Percentiles rank a stretch among this genome's conserved stretches.
Evolutionary conservation across 2,888 invertebrate genomes (phyloP).

Genomic region (Lottia gigantea): DNA sequence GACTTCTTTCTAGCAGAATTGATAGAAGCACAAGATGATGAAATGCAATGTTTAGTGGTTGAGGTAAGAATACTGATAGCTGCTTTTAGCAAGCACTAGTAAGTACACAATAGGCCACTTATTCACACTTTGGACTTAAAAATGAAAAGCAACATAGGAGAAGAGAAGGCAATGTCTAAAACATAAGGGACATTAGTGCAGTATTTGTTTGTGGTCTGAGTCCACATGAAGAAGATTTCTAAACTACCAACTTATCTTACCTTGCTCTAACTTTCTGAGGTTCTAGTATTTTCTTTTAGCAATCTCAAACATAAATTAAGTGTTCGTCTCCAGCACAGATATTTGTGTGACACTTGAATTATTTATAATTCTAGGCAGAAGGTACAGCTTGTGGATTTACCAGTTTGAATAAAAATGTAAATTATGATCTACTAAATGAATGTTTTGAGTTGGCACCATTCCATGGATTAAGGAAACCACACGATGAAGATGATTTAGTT

Average conservation of each 20-base stretch:
- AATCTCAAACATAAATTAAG: no score
- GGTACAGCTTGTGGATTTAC: conserved; percentile 68
- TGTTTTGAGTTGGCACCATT: conserved; percentile 67
- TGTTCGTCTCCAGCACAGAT: no score
- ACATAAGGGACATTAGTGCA: no score
- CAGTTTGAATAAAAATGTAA: conserved; percentile 66
- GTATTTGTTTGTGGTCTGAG: no score
- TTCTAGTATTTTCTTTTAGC: no score
- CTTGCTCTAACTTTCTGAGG: no score
- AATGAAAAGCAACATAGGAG: no score
- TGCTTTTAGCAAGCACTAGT: no score
- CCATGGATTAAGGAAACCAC: conserved; percentile 63
- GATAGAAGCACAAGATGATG: conserved; percentile 68
- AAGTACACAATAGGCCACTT: no score
- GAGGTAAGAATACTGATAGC: conserved; percentile 59
- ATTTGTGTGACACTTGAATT: not conserved
- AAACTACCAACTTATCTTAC: no score
- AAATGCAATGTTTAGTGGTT: conserved; percentile 67
- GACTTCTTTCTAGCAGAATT: conserved; percentile 68
- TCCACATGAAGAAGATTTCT: no score
- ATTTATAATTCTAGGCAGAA: conserved; percentile 55
- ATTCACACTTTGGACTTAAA: not conserved
- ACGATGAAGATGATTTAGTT: conserved; percentile 51
- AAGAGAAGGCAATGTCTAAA: no score
- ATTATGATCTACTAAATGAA: conserved; percentile 63